phyloP scores from a whole-genome alignment of 2,113 vertebrate genomes.

The Rhinopomastus cyanomelas region DNA sequence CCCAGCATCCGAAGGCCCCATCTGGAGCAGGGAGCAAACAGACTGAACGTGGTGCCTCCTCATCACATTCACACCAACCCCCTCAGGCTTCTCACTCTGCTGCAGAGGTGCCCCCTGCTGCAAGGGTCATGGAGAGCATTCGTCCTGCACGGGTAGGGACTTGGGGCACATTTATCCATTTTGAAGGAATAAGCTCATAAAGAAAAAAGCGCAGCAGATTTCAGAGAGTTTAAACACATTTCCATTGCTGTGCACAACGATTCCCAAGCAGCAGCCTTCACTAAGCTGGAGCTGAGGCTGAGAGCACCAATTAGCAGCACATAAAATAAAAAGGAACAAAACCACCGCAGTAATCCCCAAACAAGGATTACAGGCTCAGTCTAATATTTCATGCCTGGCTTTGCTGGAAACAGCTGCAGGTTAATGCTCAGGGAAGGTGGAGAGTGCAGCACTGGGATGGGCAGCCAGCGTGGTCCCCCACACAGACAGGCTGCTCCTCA shows the following conservation, averaged over 20 bases:
- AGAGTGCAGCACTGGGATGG: background rate
- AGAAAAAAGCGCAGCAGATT: background rate
- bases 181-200: background rate
- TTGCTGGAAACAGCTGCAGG: accelerated
- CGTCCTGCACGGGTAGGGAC: background rate
- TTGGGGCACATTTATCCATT: background rate
- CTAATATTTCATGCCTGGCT: background rate
- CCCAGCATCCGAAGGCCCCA: background rate
- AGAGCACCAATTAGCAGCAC: conserved; percentile 16
- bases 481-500: background rate
- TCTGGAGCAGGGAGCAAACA: background rate
- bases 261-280: conserved; percentile 28
- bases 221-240: background rate
- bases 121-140: background rate
- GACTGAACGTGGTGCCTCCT: background rate
- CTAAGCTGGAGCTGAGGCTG: conserved; percentile 12
- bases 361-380: background rate
- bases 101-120: background rate
- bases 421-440: background rate
- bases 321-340: background rate
- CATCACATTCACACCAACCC: background rate
- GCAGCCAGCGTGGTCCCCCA: background rate
- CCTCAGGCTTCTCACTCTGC: background rate
- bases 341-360: background rate
- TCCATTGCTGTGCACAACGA: background rate